phyloP scores from a whole-genome alignment of 2,113 vertebrate genomes.

The Mohoua ochrocephala region DNA sequence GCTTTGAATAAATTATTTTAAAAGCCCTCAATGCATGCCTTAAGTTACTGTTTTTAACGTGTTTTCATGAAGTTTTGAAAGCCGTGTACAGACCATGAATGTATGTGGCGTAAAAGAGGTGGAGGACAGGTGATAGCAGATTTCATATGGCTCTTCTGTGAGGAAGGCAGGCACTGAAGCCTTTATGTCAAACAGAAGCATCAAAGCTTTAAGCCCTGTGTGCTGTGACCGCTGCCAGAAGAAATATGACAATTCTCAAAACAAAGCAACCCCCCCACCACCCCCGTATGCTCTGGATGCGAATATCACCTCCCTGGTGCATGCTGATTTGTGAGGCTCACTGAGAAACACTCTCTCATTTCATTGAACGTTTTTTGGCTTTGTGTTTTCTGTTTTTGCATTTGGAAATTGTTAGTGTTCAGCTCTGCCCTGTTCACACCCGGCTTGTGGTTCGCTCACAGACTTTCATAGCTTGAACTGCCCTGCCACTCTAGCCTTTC shows the following conservation, averaged over 20 bases:
- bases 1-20: neutral
- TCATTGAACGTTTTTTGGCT: neutral
- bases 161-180: neutral
- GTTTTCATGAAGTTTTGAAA: neutral
- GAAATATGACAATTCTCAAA: neutral
- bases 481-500: neutral
- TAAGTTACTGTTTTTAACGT: neutral
- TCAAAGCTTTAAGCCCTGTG: neutral
- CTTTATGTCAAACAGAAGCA: neutral
- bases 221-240: neutral
- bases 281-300: neutral
- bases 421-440: neutral
- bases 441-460: neutral
- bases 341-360: neutral
- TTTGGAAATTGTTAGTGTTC: neutral
- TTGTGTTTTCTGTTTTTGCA: neutral
- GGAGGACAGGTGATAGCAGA: neutral
- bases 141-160: neutral
- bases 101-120: neutral
- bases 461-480: neutral
- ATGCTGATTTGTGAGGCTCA: neutral
- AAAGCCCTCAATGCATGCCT: neutral
- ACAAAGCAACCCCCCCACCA: neutral
- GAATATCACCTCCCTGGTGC: neutral
- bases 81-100: accelerated